Evolutionary conservation across 2,888 invertebrate species (phyloP).

Genomic region (Octonoba sinensis): DNA sequence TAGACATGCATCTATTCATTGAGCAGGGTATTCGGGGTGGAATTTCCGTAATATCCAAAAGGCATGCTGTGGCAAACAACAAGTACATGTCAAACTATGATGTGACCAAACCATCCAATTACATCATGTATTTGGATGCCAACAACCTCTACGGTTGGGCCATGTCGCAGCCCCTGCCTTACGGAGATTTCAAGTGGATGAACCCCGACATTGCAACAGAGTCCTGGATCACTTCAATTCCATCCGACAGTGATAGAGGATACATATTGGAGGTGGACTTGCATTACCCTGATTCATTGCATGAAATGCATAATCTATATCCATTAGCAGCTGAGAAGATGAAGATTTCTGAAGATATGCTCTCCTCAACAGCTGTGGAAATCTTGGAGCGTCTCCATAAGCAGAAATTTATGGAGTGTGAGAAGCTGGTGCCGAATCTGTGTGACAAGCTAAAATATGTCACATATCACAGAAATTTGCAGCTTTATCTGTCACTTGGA

Average conservation of each 20-base stretch:
- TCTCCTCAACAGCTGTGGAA: not conserved
- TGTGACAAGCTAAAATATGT: conserved; percentile 65
- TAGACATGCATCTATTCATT: conserved; percentile 67
- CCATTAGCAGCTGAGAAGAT: not conserved
- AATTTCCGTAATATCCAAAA: too few species aligned
- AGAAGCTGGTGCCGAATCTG: conserved; percentile 55
- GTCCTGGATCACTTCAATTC: not conserved
- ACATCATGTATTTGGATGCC: conserved; percentile 40
- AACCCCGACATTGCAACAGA: not conserved
- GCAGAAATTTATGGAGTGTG: not conserved
- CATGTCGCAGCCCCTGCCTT: conserved; percentile 26
- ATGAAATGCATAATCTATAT: not conserved
- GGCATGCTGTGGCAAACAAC: conserved; percentile 22
- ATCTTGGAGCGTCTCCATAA: not conserved
- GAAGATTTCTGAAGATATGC: not conserved
- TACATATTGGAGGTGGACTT: conserved; percentile 44
- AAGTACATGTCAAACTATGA: conserved; percentile 5
- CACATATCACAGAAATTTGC: conserved; percentile 65
- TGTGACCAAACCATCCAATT: not conserved
- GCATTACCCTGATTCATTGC: conserved; percentile 15
- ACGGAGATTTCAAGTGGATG: conserved; percentile 47
- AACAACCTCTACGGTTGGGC: conserved; percentile 65
- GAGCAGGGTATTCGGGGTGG: conserved; percentile 67
- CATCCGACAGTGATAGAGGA: conserved; percentile 1
- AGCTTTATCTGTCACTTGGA: too few species aligned